Percentiles rank a stretch among this genome's conserved stretches.
These are phyloP conservation scores for Ailurus styani DNA, from an alignment of 2,113 vertebrate genomes.

Conservation along the genomic window DNA sequence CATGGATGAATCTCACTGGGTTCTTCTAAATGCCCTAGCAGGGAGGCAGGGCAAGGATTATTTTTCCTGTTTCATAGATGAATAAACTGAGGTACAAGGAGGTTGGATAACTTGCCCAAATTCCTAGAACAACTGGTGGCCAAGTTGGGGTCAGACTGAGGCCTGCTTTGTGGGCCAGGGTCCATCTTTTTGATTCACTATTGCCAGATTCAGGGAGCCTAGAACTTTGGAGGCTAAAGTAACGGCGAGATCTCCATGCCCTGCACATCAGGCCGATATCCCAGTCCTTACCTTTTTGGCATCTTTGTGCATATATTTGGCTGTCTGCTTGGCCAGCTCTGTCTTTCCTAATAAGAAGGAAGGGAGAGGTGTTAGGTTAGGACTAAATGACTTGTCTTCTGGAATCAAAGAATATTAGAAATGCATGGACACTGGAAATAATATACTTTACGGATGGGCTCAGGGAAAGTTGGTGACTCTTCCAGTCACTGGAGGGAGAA, in stretches of 20 bases:
- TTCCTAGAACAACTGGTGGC: not conserved
- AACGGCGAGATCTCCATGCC: not conserved
- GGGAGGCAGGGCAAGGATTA: not conserved
- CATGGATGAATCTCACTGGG: not conserved
- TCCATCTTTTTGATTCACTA: not conserved
- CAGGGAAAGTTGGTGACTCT: not conserved
- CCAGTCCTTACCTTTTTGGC: constrained; percentile 89
- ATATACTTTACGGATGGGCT: not conserved
- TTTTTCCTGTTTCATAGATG: not conserved
- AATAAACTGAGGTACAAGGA: not conserved
- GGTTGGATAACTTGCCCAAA: not conserved
- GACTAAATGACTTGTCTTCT: not conserved
- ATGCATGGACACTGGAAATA: not conserved
- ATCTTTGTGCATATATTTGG: constrained; percentile 96
- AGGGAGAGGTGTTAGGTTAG: not conserved
- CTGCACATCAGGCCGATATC: not conserved
- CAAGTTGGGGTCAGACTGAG: not conserved
- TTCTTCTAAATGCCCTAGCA: not conserved
- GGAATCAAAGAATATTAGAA: not conserved
- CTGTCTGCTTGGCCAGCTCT: constrained; percentile 96
- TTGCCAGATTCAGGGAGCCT: not conserved
- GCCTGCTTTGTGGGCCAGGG: not conserved
- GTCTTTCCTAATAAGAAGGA: constrained; percentile 89
- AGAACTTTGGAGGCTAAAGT: not conserved
- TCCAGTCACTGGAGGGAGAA: not conserved